These are phyloP conservation scores for Nymphalis io DNA, from an alignment of 1,140 invertebrate genomes.

Conservation along the genomic window DNA sequence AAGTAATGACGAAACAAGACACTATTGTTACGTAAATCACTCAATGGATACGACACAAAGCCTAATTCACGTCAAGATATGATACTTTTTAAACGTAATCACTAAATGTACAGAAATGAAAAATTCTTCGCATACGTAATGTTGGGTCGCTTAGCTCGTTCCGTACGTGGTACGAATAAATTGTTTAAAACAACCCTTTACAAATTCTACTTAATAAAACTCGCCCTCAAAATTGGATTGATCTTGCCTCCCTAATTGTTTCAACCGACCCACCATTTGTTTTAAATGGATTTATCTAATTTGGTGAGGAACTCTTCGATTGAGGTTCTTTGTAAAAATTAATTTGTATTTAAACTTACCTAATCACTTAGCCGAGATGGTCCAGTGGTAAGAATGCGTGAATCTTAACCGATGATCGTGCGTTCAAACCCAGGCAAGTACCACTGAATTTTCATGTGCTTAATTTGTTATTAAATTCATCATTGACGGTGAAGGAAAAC, in stretches of 20 bases:
- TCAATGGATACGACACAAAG: not conserved
- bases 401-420: too few relatives aligned
- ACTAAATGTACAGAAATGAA: slow-evolving; percentile 52
- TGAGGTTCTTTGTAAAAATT: slow-evolving; percentile 13
- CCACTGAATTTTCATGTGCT: too few relatives aligned
- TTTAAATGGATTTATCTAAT: slow-evolving; percentile 26
- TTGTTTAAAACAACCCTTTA: slow-evolving; percentile 22
- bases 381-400: too few relatives aligned
- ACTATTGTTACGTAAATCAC: too few relatives aligned
- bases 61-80: not conserved
- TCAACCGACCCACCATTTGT: slow-evolving; percentile 21
- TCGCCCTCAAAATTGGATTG: slow-evolving; percentile 34
- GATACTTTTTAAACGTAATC: not conserved
- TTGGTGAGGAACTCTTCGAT: slow-evolving; percentile 20
- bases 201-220: slow-evolving; percentile 38
- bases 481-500: too few relatives aligned
- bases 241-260: slow-evolving; percentile 36
- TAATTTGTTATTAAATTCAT: too few relatives aligned
- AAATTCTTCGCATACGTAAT: slow-evolving; percentile 56
- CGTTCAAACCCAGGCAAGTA: too few relatives aligned
- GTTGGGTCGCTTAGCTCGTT: slow-evolving; percentile 57
- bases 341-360: not conserved
- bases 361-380: not conserved
- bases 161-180: slow-evolving; percentile 55
- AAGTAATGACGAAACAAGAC: too few relatives aligned